Evolutionary conservation across 2,888 invertebrate genomes (phyloP), one percentile per base, ranked within the genome.

Genomic region (Caenorhabditis plicata): DNA sequence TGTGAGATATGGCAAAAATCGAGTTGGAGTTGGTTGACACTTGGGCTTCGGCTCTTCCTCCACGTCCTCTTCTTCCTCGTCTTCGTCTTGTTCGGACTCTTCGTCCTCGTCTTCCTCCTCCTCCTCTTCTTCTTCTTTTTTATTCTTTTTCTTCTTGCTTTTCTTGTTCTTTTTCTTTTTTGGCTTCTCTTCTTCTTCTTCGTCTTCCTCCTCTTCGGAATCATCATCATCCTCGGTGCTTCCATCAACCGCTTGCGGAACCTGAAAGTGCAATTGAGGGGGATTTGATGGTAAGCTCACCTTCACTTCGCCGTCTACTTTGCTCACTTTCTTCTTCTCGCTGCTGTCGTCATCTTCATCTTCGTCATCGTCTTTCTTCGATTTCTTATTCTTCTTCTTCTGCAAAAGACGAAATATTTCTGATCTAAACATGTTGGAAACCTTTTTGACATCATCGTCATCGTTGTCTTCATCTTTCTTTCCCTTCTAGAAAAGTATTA

Each of bases 251-350:
- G 49, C 29, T 25, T 51, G 50, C 31, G 22, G 36, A 13, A 48
- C n/a, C n/a, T n/a, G n/a, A n/a, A n/a, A n/a, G n/a, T n/a, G n/a
- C n/a, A n/a, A n/a, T n/a, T n/a, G n/a, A n/a, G n/a, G n/a, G n/a
- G n/a, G n/a, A n/a, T n/a, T n/a, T n/a, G n/a, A n/a, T n/a, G n/a
- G n/a, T n/a, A n/a, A n/a, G n/a, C n/a, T n/a, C n/a, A n/a, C 47
- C 29, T 33, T 43, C n/a, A 51, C 47, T 23, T 48, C 49, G 39
- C 55, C 46, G 19, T 55, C 48, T 4, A 44, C 39, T 27, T 35
- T 56, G 23, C 42, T 27, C 25, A 48, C 13, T 11, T 46, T 32
- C 11, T 41, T 45, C n/a, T 43, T 56, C 32, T 49, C 27, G 4
- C 42, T 43, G 1, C 42, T 42, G 20, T 41, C 42, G 4, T 48